Conservation (phyloP, 2,888 invertebrate genomes). For the Amblyjoppa proteus region DNA sequence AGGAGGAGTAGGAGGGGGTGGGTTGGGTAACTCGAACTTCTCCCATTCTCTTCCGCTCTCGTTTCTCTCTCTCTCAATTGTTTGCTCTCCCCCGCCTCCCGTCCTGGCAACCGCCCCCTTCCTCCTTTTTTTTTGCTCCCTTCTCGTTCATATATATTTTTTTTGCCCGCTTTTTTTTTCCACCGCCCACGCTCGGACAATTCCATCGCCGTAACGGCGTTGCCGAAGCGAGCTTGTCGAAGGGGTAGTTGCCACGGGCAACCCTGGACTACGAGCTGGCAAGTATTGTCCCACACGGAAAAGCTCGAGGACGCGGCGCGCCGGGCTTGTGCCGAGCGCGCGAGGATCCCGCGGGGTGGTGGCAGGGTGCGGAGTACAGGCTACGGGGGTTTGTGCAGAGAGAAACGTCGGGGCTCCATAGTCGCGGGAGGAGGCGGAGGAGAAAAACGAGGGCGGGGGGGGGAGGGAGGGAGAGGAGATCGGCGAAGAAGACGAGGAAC, state of each 20-base stretch:
- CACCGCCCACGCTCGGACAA: constrained; percentile 76
- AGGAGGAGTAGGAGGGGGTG: no score
- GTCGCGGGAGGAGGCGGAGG: constrained; percentile 54
- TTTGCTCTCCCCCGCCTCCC: constrained; percentile 48
- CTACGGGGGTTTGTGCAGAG: constrained; percentile 55
- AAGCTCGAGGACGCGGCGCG: constrained; percentile 66
- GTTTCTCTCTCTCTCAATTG: constrained; percentile 49
- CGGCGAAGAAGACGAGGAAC: constrained; percentile 63
- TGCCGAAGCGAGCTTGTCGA: constrained; percentile 74
- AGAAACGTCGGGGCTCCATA: constrained; percentile 50
- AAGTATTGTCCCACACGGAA: constrained; percentile 81
- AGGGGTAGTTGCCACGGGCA: constrained; percentile 83
- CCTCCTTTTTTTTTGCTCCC: constrained; percentile 52
- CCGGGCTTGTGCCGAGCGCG: constrained; percentile 58
- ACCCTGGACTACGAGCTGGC: constrained; percentile 78
- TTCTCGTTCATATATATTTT: constrained; percentile 52
- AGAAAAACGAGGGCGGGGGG: constrained; percentile 54
- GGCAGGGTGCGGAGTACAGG: constrained; percentile 22
- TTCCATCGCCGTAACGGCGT: constrained; percentile 79
- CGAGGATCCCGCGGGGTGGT: constrained; percentile 48
- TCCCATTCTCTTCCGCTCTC: constrained; percentile 59
- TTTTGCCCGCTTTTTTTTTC: constrained; percentile 65
- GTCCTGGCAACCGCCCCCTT: constrained; percentile 60
- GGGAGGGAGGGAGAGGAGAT: constrained; percentile 57
- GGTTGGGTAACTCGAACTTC: constrained; percentile 39